Percentiles rank a stretch among this genome's conserved stretches.
Evolutionary conservation across 2,797 vertebrate genomes (phyloP).

Genomic region (Notolabrus celidotus): DNA sequence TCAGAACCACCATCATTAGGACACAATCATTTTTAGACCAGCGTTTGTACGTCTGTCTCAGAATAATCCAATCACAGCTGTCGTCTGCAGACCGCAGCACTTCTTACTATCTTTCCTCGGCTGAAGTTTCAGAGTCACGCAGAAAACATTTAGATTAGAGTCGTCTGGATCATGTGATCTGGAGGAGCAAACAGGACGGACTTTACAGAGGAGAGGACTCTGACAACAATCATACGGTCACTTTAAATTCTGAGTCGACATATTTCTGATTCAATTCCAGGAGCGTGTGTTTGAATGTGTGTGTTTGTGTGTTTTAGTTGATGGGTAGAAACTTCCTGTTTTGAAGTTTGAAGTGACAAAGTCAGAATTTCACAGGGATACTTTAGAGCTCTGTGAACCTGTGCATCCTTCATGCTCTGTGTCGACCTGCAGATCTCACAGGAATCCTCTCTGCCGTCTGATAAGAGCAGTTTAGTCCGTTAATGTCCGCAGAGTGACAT

Average conservation of each 20-base stretch:
- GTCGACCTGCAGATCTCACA: slow-evolving; percentile 23
- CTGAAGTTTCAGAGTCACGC: not conserved
- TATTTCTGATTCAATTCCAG: too few relatives aligned
- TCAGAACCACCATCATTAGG: slow-evolving; percentile 27
- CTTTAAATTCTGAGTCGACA: too few relatives aligned
- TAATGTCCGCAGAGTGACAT: slow-evolving; percentile 63
- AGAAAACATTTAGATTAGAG: slow-evolving; percentile 1
- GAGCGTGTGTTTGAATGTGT: too few relatives aligned
- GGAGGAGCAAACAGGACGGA: not conserved
- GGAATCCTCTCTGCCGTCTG: slow-evolving; percentile 10
- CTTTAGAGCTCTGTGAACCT: not conserved
- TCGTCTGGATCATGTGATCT: slow-evolving; percentile 5
- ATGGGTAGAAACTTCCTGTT: too few relatives aligned
- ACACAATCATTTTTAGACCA: slow-evolving; percentile 9
- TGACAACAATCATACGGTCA: too few relatives aligned
- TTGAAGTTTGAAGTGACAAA: too few relatives aligned
- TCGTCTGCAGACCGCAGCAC: slow-evolving; percentile 17
- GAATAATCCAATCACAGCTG: slow-evolving; percentile 42
- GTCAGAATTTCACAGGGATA: not conserved
- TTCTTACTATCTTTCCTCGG: slow-evolving; percentile 9
- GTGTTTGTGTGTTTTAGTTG: too few relatives aligned
- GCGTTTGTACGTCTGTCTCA: slow-evolving; percentile 10
- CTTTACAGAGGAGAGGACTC: too few relatives aligned
- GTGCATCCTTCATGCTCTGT: not conserved
- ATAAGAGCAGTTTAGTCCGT: slow-evolving; percentile 3